Evolutionary conservation across 1,140 invertebrate species (phyloP), one percentile per base, ranked within the genome.

Genomic region (Pissodes strobi): DNA sequence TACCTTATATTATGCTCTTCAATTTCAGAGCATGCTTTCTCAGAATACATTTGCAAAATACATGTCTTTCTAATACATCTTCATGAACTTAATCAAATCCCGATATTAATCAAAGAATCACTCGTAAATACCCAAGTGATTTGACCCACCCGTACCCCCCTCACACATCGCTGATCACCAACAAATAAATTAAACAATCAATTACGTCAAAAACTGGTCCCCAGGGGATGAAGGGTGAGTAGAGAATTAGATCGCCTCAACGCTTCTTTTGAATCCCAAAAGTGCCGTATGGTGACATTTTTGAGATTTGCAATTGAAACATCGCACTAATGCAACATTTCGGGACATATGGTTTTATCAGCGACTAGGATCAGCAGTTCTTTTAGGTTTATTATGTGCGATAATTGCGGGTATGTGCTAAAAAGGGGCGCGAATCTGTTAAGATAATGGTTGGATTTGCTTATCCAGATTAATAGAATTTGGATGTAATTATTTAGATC

Each of bases 111-210:
- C 12, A 15, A 18, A 48, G 18, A 48, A 48, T 48, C 41, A 43
- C 41, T 17, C 15, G 21, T 30, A 57, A 57, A 57, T 57, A 22
- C 15, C 12, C 37, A 27, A 57, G 43, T 45, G 22, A 57, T 43
- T 57, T 12, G 27, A 12, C n/a, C 27, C 49, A 17, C n/a, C n/a
- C 10, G 19, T 12, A 25, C 37, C 21, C n/a, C 13, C 5, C 37
- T 41, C 17, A 23, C 53, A 27, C 38, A 9, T 45, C 38, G 15
- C 38, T 23, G 53, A 8, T 57, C 21, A 13, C 15, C 39, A 27
- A 51, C 60, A 56, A 52, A 64, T 64, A 48, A 64, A 64, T 41
- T 55, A 64, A 64, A 64, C 61, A 64, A 64, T 64, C 61, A 64
- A 64, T 64, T 64, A 64, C 61, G 27, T 64, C 52, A 64, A 41